Percentiles rank a stretch among this genome's conserved stretches.
phyloP scores from a whole-genome alignment of 2,797 vertebrate species.

The Poliocrania exsul region DNA sequence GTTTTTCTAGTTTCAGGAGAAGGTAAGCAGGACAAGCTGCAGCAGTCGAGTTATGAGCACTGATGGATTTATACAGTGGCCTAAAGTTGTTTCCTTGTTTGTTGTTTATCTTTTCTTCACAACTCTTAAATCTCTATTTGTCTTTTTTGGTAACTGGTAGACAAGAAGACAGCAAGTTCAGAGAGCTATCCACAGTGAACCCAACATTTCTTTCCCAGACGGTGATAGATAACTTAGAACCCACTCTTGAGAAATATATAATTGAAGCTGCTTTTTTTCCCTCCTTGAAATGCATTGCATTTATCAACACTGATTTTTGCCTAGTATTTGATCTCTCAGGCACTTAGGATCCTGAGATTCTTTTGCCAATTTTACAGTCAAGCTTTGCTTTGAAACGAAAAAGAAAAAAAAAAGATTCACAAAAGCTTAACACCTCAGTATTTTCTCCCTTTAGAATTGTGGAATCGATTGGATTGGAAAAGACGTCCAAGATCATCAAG shows the following conservation, averaged over 20 bases:
- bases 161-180: background rate
- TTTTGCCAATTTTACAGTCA: background rate
- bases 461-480: too few relatives aligned
- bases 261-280: background rate
- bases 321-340: background rate
- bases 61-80: background rate
- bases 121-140: background rate
- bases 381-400: background rate
- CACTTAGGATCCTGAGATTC: background rate
- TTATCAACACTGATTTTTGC: background rate
- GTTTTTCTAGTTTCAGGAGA: background rate
- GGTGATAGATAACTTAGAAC: background rate
- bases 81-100: background rate
- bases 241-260: background rate
- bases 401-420: background rate
- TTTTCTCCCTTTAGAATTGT: background rate
- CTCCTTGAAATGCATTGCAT: background rate
- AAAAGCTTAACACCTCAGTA: background rate
- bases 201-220: background rate
- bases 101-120: background rate
- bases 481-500: too few relatives aligned
- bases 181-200: background rate
- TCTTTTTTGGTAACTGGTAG: background rate
- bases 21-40: background rate
- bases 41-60: background rate